Evolutionary conservation across 2,888 invertebrate species (phyloP), one percentile per base, ranked within the genome.

Genomic region (Tetragnatha montana): DNA sequence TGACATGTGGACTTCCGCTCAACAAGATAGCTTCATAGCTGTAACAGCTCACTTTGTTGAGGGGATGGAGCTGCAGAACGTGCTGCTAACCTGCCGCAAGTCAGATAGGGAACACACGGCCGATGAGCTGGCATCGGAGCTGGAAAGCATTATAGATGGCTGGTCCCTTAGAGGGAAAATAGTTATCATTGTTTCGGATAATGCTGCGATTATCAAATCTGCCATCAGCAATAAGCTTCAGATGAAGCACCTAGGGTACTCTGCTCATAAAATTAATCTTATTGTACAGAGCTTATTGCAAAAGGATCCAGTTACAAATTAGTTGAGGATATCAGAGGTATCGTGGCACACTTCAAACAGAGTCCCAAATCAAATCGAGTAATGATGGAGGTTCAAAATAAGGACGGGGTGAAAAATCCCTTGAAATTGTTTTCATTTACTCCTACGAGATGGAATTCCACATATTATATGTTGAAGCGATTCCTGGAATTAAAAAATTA

Each of bases 21-120:
- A 75, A 8, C 35, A 47, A 17, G 75, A 49, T 6, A 76, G 76
- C 19, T 76, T 49, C 50, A n/a, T 76, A 12, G 75, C 75, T 8
- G 49, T 75, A 47, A 75, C 75, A 17, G 49, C 75, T 17, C 75
- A 75, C n/a, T 75, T 47, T 14, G 49, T 75, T 49, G 17, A 75
- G 35, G 10, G 49, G n/a, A 49, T 75, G 14, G 75, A 75, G 17
- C 4, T 12, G 17, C 35, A 75, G 49, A 49, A 35, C n/a, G 21
- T 17, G 1, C 19, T 75, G n/a, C 49, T 75, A 50, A 10, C 47
- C 8, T 49, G 4, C n/a, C n/a, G 10, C 2, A 0, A 50, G 0
- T 49, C 50, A 12, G 7, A 35, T n/a, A 19, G 50, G 10, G 1
- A 50, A 17, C 76, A 76, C 10, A 76, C 76, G 7, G 49, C n/a